These are phyloP conservation scores for Phrynocephalus guinanensis DNA, from an alignment of 2,797 vertebrate species.

Conservation along the genomic window DNA sequence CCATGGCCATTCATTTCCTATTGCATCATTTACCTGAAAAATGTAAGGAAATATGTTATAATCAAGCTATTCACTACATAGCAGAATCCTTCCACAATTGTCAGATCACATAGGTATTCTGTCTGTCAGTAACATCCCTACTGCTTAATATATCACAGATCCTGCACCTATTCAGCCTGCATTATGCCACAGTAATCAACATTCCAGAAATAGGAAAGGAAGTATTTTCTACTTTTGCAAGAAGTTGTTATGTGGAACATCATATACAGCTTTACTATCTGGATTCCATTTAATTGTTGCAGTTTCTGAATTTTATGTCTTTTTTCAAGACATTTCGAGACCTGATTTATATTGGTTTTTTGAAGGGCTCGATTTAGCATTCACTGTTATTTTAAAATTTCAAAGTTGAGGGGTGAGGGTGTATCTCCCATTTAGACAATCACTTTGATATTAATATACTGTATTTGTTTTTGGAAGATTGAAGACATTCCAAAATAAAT, in stretches of 20 bases:
- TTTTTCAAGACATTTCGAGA: conserved; percentile 24
- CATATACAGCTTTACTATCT: not conserved
- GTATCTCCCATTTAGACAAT: not conserved
- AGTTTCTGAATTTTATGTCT: not conserved
- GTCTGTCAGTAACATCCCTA: conserved; percentile 40
- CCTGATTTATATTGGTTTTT: conserved; percentile 7
- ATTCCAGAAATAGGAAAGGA: not conserved
- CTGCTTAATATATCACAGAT: not conserved
- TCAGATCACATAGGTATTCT: conserved; percentile 71
- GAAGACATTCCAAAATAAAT: not conserved
- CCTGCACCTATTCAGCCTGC: not conserved
- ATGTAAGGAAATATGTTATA: conserved; percentile 82
- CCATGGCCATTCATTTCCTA: conserved; percentile 94
- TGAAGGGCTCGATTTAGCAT: not conserved
- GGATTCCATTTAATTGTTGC: conserved; percentile 53
- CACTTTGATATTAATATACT: not conserved
- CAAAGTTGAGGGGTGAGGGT: not conserved
- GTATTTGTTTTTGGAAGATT: not conserved
- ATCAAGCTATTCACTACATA: conserved; percentile 76
- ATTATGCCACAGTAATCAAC: not conserved
- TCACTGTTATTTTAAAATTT: not conserved
- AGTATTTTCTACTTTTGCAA: not conserved
- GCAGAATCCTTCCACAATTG: conserved; percentile 80
- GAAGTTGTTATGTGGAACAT: not conserved
- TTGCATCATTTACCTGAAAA: conserved; percentile 96